A percentile compares a stretch with the other conserved stretches of the same genome.
Evolutionary conservation across 2,113 vertebrate genomes (phyloP).

Genomic region (Megaceryle torquata): DNA sequence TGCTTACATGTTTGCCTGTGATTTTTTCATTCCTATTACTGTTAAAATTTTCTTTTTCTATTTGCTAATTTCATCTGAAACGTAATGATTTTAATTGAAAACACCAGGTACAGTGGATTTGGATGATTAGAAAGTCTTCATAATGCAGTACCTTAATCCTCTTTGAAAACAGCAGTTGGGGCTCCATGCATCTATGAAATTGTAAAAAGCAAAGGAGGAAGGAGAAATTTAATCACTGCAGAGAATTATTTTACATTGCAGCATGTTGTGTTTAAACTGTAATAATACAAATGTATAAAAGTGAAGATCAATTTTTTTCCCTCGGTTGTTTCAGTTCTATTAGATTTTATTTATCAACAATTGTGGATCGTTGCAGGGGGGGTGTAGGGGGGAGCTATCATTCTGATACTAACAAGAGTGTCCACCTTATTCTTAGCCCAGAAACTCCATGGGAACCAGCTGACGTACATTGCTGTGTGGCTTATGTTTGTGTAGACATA

Average conservation of each 20-base stretch:
- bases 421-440: background rate
- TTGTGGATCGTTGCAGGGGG: background rate
- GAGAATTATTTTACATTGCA: constrained; percentile 17
- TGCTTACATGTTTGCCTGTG: background rate
- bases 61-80: constrained; percentile 46
- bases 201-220: background rate
- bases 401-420: background rate
- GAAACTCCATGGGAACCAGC: background rate
- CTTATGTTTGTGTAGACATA: background rate
- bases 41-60: background rate
- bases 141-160: constrained; percentile 22
- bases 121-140: constrained; percentile 45
- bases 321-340: background rate
- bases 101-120: constrained; percentile 19
- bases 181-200: background rate
- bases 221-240: background rate
- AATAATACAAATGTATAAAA: background rate
- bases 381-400: background rate
- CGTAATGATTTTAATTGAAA: constrained; percentile 55
- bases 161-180: constrained; percentile 4
- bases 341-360: background rate
- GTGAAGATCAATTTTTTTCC: fast-evolving
- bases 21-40: background rate
- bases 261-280: background rate
- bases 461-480: background rate